A percentile compares a stretch with the other conserved stretches of the same genome.
These are phyloP conservation scores for Scaptomyza pallida DNA, from an alignment of 1,140 invertebrate species.

Conservation along the genomic window DNA sequence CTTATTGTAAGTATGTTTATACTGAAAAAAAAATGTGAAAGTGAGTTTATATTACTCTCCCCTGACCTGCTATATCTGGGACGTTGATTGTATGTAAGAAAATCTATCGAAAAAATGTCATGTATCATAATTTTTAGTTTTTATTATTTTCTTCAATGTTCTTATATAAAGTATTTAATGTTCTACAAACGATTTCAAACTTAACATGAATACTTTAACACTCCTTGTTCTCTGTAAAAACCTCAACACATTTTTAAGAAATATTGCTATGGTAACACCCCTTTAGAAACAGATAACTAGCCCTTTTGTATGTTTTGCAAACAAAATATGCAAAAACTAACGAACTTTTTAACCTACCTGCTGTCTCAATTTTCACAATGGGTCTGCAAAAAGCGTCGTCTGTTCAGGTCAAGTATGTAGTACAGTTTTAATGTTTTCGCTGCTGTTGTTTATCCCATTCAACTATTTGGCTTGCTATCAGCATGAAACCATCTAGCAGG, in stretches of 20 bases:
- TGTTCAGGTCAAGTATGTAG: conserved; percentile 7
- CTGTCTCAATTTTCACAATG: background rate
- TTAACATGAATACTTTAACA: background rate
- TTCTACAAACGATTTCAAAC: background rate
- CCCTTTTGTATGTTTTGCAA: conserved; percentile 16
- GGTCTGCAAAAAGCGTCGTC: background rate
- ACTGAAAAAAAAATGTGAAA: too few species aligned
- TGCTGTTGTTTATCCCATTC: background rate
- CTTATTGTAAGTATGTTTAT: too few species aligned
- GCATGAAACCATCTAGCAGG: background rate
- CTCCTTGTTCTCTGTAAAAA: too few species aligned
- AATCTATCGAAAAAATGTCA: too few species aligned
- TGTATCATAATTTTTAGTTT: too few species aligned
- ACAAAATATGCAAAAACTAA: conserved; percentile 22
- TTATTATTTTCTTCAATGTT: too few species aligned
- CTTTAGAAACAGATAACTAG: background rate
- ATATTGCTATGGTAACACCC: conserved; percentile 14
- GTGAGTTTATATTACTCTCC: too few species aligned
- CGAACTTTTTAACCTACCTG: conserved; percentile 13
- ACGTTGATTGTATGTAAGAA: too few species aligned
- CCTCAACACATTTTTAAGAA: too few species aligned
- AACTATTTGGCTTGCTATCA: conserved; percentile 5
- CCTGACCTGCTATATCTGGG: too few species aligned
- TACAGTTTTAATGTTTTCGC: conserved; percentile 9
- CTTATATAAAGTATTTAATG: too few species aligned